Evolutionary conservation across 2,888 invertebrate genomes (phyloP).

Genomic region (Helicoverpa assulta): DNA sequence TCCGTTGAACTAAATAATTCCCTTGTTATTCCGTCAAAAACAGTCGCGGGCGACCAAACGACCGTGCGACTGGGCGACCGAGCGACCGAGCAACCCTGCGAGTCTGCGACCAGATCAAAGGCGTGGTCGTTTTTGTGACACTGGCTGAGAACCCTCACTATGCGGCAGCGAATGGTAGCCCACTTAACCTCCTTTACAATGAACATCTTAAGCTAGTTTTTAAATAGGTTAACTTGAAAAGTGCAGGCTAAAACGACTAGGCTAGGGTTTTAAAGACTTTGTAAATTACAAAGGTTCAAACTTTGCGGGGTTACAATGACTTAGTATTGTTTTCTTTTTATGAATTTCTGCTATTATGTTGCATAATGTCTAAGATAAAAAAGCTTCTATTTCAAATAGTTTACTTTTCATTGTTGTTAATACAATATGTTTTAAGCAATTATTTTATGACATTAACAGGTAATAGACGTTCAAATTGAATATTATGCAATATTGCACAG

Average conservation of each 20-base stretch:
- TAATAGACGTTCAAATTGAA: no score
- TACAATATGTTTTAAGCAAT: no score
- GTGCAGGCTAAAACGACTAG: conserved; percentile 23
- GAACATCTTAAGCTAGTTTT: conserved; percentile 69
- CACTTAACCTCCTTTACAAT: conserved; percentile 74
- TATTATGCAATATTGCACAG: no score
- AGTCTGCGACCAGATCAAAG: conserved; percentile 36
- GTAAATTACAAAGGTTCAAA: conserved; percentile 41
- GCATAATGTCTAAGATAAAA: neutral
- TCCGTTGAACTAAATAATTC: conserved; percentile 45
- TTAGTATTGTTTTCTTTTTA: conserved; percentile 4
- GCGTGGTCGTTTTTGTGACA: conserved; percentile 55
- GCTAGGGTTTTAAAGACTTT: conserved; percentile 25
- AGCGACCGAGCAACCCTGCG: neutral
- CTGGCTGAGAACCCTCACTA: conserved; percentile 54
- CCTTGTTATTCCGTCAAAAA: conserved; percentile 29
- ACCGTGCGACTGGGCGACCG: no score
- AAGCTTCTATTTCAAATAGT: neutral
- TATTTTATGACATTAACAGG: no score
- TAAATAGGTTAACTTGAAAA: conserved; percentile 67
- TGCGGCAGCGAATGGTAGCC: conserved; percentile 61
- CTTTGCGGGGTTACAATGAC: conserved; percentile 19
- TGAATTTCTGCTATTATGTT: conserved; percentile 11
- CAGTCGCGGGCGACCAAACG: conserved; percentile 20
- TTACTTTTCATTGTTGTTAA: no score